phyloP scores from a whole-genome alignment of 2,113 vertebrate species.

The Cervus canadensis region DNA sequence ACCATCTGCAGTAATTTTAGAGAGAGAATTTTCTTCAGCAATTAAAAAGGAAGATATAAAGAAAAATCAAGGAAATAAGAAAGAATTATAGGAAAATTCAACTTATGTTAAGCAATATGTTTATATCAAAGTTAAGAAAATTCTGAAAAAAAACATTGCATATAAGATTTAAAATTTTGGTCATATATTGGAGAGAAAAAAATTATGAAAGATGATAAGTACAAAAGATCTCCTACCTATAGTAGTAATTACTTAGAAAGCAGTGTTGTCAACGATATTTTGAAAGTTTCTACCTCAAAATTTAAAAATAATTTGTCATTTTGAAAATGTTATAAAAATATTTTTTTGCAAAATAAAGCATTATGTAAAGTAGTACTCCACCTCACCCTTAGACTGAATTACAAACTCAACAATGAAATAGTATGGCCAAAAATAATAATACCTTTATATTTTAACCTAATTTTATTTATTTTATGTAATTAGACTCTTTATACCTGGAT shows the following conservation, averaged over 20 bases:
- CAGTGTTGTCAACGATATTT: background rate
- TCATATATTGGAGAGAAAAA: background rate
- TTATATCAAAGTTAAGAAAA: background rate
- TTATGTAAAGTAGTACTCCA: background rate
- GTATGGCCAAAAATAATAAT: background rate
- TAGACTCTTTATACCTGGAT: background rate
- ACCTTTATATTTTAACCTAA: background rate
- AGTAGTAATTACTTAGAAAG: background rate
- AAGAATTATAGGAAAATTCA: background rate
- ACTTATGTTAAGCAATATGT: background rate
- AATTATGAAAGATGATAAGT: background rate
- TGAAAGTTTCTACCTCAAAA: background rate
- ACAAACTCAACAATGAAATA: background rate
- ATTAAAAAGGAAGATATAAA: background rate
- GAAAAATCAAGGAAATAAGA: background rate
- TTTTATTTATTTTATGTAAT: background rate
- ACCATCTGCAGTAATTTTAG: background rate
- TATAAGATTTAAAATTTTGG: background rate
- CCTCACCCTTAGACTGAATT: background rate
- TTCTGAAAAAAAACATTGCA: background rate
- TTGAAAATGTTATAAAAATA: background rate
- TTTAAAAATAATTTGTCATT: background rate
- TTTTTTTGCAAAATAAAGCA: background rate
- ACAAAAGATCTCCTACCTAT: background rate
- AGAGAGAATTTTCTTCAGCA: background rate